Evolutionary conservation across 2,113 vertebrate species (phyloP).

Genomic region (Anser cygnoides): DNA sequence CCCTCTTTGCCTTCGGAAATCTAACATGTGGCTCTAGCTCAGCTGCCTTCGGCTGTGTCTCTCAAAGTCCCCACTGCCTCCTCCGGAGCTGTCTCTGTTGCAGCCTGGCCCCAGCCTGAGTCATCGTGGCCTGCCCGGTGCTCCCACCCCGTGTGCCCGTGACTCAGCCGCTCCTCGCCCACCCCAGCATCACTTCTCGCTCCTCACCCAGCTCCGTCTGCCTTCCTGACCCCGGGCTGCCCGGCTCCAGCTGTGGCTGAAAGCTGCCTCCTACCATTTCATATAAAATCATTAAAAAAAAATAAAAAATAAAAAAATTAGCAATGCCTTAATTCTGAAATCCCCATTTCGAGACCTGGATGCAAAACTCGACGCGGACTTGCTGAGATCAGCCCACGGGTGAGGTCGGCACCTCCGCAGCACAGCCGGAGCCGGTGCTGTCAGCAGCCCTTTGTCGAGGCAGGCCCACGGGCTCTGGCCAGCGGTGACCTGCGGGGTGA

Average conservation of each 20-base stretch:
- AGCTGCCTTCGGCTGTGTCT: not conserved
- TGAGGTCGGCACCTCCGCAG: not conserved
- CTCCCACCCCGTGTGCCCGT: not conserved
- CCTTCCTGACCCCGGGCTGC: too few relatives aligned
- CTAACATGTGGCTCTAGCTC: constrained; percentile 3
- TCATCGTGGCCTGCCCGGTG: constrained; percentile 12
- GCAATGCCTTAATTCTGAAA: not conserved
- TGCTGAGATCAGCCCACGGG: not conserved
- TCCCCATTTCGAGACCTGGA: not conserved
- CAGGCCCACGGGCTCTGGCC: not conserved
- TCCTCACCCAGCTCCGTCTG: not conserved
- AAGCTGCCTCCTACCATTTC: not conserved
- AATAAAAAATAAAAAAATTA: not conserved
- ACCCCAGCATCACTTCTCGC: fast-evolving
- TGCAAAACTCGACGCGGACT: not conserved
- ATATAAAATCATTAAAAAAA: not conserved
- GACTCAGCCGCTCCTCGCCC: not conserved
- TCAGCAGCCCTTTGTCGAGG: not conserved
- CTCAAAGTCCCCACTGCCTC: constrained; percentile 19
- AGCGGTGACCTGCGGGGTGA: not conserved
- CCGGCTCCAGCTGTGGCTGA: not conserved
- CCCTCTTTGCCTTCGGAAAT: not conserved
- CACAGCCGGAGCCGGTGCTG: not conserved
- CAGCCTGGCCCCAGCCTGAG: constrained; percentile 17
- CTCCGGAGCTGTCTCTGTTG: not conserved